Evolutionary conservation across 2,113 vertebrate species (phyloP).

Genomic region (Eretmochelys imbricata): DNA sequence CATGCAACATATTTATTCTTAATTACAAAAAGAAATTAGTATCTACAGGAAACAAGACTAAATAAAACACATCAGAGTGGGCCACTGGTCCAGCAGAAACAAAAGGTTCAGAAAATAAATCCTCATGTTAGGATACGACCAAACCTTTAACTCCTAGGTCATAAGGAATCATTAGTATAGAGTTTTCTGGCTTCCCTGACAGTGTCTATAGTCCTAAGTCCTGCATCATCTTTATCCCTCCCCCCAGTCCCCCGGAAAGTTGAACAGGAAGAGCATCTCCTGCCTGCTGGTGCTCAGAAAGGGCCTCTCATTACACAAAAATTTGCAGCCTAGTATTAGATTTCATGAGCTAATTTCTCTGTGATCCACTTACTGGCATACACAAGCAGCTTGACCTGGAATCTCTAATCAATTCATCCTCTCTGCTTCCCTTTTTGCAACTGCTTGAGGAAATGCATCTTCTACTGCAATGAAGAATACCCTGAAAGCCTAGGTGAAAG

Average conservation of each 20-base stretch:
- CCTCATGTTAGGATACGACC: fast-evolving
- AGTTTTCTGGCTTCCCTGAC: background rate
- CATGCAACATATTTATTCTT: background rate
- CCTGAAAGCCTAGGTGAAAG: background rate
- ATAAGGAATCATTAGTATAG: background rate
- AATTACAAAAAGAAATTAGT: background rate
- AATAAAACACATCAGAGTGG: background rate
- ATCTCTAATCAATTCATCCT: background rate
- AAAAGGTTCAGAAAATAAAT: background rate
- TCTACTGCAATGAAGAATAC: too few relatives aligned
- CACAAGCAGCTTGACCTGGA: background rate
- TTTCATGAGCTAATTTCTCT: background rate
- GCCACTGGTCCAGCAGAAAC: background rate
- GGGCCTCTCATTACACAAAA: background rate
- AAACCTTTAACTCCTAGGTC: background rate
- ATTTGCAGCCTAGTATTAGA: background rate
- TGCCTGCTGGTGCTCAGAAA: background rate
- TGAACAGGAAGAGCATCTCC: background rate
- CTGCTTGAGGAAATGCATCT: background rate
- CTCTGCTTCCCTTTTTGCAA: background rate
- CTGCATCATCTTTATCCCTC: background rate
- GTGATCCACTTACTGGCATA: background rate
- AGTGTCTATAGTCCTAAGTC: background rate
- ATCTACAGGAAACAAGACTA: background rate
- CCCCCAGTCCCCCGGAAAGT: too few relatives aligned